Percentiles rank a stretch among this genome's conserved stretches.
phyloP scores from a whole-genome alignment of 2,888 invertebrate species.

The Crioceris asparagi region DNA sequence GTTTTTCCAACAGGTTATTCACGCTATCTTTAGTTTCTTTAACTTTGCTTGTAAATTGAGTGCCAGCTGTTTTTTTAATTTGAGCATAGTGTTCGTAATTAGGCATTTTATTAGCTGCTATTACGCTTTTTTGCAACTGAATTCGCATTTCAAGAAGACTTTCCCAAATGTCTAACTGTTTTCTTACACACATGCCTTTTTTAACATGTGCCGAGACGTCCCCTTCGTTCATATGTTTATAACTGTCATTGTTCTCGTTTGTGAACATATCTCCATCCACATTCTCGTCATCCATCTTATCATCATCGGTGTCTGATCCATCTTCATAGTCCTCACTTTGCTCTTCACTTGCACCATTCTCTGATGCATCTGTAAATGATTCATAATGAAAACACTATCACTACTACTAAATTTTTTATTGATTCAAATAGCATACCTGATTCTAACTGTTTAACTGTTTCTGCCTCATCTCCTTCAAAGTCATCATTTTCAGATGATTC shows the following conservation, averaged over 20 bases:
- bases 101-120: constrained; percentile 70
- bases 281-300: constrained; percentile 19
- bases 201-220: constrained; percentile 48
- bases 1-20: constrained; percentile 52
- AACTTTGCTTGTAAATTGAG: constrained; percentile 44
- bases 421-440: constrained; percentile 4
- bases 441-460: constrained; percentile 3
- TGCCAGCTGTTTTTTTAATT: constrained; percentile 33
- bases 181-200: constrained; percentile 57
- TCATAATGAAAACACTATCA: no score
- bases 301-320: background rate
- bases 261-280: constrained; percentile 27
- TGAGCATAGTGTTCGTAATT: constrained; percentile 44
- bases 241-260: constrained; percentile 29
- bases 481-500: constrained; percentile 18
- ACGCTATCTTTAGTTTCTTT: constrained; percentile 46
- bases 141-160: constrained; percentile 76
- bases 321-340: background rate
- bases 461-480: constrained; percentile 1
- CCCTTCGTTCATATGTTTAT: constrained; percentile 48
- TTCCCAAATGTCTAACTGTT: constrained; percentile 73
- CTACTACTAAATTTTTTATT: no score
- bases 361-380: no score
- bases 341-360: background rate
- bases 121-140: constrained; percentile 71